Base-by-base conservation (phyloP, 1,140 invertebrate species). In the Pachyrhynchus sulphureomaculatus region DNA sequence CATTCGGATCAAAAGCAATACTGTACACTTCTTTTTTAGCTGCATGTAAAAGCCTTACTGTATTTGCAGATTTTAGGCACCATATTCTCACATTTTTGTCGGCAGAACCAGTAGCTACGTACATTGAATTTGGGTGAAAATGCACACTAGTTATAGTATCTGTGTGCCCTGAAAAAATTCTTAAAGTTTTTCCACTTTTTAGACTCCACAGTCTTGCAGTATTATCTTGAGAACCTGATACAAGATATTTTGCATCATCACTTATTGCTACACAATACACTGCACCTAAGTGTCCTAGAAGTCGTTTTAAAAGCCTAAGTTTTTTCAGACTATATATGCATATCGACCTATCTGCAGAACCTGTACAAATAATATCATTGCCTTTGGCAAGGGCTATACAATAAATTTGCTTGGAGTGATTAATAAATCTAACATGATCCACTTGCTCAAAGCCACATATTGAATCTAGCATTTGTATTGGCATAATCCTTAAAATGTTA, bases 151-250 rank as follows among this genome's bases (percentile, higher is more conserved):
- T 91, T 23, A 95, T 86, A 81, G 93, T 89, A 73, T 87, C 80
- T 64, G 84, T 87, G 74, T 95, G 92, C 12, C 91, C 92, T 39
- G 86, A 87, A 75, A 92, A 91, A 62, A 92, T 84, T 65, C 92
- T 79, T 1, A 93, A 77, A 26, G 89, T 88, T 76, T 88, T 87
- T 33, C 87, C 88, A 62, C 86, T 83, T 74, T 91, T 90, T 62
- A 91, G 77, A n/a, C 85, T 85, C 92, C 92, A 96, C 23, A 96
- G 75, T 71, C 91, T 85, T 2, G 89, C 91, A 32, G 91, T 94
- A 68, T 83, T 82, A 74, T 96, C 93, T 61, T 88, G 85, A 34
- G 91, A 93, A 42, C 89, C 92, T 4, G 92, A 92, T 1, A 86
- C 88, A 72, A 91, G 84, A 72, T 89, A 90, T 44, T 85, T 77